A percentile compares a stretch with the other conserved stretches of the same genome.
Conservation (phyloP, 2,797 vertebrate species). For the Coendou prehensilis region DNA sequence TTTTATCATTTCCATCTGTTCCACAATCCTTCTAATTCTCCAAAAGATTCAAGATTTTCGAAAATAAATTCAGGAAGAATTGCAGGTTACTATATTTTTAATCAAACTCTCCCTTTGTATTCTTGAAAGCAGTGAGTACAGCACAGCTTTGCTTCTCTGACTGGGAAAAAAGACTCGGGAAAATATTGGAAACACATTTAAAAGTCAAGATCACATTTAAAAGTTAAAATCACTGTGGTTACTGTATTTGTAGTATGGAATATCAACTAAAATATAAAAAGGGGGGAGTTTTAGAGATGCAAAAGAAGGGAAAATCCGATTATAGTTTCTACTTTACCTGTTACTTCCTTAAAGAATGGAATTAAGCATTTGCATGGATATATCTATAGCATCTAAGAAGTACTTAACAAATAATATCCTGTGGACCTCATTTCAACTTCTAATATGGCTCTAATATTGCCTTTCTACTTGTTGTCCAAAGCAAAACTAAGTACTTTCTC, state of each 20-base stretch:
- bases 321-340: not conserved
- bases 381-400: not conserved
- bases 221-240: not conserved
- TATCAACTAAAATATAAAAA: not conserved
- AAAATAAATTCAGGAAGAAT: slow-evolving; percentile 15
- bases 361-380: not conserved
- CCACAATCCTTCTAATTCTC: not conserved
- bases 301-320: not conserved
- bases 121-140: not conserved
- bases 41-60: not conserved
- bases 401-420: not conserved
- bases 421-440: not conserved
- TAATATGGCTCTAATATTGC: not conserved
- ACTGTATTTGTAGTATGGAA: not conserved
- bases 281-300: not conserved
- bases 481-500: not conserved
- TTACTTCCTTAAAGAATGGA: not conserved
- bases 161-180: not conserved
- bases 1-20: not conserved
- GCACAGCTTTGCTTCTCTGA: not conserved
- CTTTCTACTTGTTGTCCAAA: not conserved
- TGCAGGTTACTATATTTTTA: not conserved
- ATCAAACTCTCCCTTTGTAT: not conserved
- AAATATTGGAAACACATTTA: not conserved
- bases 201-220: not conserved